A percentile compares a stretch with the other conserved stretches of the same genome.
Conservation (phyloP, 2,888 invertebrate genomes). For the Ochlodes sylvanus region DNA sequence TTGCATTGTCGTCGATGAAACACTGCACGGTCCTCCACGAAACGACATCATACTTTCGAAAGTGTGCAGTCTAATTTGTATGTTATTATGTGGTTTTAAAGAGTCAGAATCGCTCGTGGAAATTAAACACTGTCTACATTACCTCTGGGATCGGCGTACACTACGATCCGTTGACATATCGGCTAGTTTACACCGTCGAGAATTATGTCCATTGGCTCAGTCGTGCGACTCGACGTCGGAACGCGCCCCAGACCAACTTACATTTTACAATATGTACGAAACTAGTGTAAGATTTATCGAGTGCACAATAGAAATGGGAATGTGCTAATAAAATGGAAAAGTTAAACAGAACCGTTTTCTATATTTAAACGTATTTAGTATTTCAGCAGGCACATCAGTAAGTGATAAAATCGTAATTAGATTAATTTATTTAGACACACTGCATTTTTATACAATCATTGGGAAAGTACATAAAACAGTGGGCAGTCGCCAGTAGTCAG, state of each 20-base stretch:
- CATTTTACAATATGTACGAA: slow-evolving; percentile 38
- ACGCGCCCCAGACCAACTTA: slow-evolving; percentile 31
- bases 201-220: slow-evolving; percentile 46
- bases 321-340: slow-evolving; percentile 40
- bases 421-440: too few relatives aligned
- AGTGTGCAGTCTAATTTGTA: slow-evolving; percentile 24
- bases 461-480: too few relatives aligned
- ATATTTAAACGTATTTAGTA: background rate
- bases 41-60: slow-evolving; percentile 13
- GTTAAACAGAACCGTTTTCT: too few relatives aligned
- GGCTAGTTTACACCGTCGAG: slow-evolving; percentile 49
- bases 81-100: slow-evolving; percentile 29
- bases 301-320: slow-evolving; percentile 29
- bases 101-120: slow-evolving; percentile 31
- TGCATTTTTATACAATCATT: too few relatives aligned
- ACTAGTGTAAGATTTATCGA: slow-evolving; percentile 47
- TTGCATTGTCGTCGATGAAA: slow-evolving; percentile 32
- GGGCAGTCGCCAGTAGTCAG: too few relatives aligned
- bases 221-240: slow-evolving; percentile 41
- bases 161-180: slow-evolving; percentile 45
- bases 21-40: slow-evolving; percentile 17
- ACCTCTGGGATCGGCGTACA: slow-evolving; percentile 30
- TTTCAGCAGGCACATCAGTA: too few relatives aligned
- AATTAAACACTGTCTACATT: slow-evolving; percentile 35
- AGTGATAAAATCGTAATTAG: too few relatives aligned